Conservation (phyloP, 2,113 vertebrate species). For the Mormyrus iriodes region DNA sequence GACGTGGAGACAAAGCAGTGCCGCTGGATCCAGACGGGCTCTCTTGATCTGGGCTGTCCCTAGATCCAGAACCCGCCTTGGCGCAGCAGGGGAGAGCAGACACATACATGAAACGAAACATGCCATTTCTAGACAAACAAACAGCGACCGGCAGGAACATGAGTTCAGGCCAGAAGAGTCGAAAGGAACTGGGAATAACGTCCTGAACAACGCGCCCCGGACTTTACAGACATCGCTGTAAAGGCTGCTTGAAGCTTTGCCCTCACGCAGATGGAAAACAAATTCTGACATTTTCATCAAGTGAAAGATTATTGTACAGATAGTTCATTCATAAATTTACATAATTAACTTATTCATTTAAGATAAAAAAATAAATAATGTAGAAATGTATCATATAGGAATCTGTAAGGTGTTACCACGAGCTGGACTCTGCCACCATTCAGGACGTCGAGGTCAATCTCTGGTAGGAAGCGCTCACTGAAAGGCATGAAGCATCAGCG, state of each 20-base stretch:
- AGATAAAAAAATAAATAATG: neutral
- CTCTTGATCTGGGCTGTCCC: slow-evolving; percentile 70
- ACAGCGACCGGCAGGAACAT: slow-evolving; percentile 45
- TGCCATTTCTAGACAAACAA: slow-evolving; percentile 72
- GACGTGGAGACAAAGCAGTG: slow-evolving; percentile 62
- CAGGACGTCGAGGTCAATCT: slow-evolving; percentile 67
- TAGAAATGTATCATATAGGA: neutral
- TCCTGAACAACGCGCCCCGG: neutral
- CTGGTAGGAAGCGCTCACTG: slow-evolving; percentile 75
- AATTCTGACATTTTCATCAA: neutral
- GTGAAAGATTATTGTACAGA: neutral
- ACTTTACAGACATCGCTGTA: neutral
- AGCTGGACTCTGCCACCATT: slow-evolving; percentile 75
- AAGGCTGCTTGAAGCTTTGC: too few relatives aligned
- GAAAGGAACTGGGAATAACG: neutral
- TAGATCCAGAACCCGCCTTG: slow-evolving; percentile 73
- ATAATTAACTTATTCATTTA: neutral
- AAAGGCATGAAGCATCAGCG: neutral
- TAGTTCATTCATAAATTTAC: neutral
- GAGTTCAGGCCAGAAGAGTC: slow-evolving; percentile 24
- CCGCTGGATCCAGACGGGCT: slow-evolving; percentile 59
- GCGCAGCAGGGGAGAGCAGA: slow-evolving; percentile 69
- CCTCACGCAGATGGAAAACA: neutral
- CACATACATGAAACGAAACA: slow-evolving; percentile 75
- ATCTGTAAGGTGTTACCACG: slow-evolving; percentile 72